Base-by-base conservation (phyloP, 2,888 invertebrate species). In the Arrhopalites spinosus region DNA sequence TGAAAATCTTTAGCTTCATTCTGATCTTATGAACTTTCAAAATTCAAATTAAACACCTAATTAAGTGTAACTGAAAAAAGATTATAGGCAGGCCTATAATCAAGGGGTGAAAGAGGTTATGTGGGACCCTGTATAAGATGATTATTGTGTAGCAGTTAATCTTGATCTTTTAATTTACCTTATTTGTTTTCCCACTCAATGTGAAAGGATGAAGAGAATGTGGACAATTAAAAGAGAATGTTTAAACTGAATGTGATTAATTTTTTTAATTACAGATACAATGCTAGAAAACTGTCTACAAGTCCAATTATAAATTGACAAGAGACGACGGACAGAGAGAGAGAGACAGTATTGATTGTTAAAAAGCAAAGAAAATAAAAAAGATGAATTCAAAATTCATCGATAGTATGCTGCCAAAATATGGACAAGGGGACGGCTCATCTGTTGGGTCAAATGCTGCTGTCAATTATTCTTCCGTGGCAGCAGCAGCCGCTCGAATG, bases 351-450 rank as follows among this genome's bases (percentile, higher is more conserved):
- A 36, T 50, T 27, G 5, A 8, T 27, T 20, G 20, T 20, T 50
- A 17, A 50, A 3, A 50, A 5, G 20, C 50, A 50, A 50, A 50
- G 29, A 61, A 11, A 71, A 59, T 13, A 63, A n/a, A 20, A 66
- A 64, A 92, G 91, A 95, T 95, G 95, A 93, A 92, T 91, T 94
- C 94, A 90, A 95, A 95, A 91, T 95, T 95, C 90, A 93, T 95
- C 89, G 95, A 95, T 93, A 94, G 94, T 90, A 95, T 95, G 94
- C 93, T 95, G 89, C 95, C 95, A 85, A 95, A 95, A 90, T 95
- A 95, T 89, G 93, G 90, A 89, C 85, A 88, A 87, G 83, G 87
- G 85, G 82, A 87, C 88, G 74, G 82, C 87, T 77, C 79, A 85
- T 86, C 85, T 80, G 85, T 85, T 75, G 86, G 88, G 84, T 86